phyloP scores from a whole-genome alignment of 2,113 vertebrate genomes.

The Vimba vimba region DNA sequence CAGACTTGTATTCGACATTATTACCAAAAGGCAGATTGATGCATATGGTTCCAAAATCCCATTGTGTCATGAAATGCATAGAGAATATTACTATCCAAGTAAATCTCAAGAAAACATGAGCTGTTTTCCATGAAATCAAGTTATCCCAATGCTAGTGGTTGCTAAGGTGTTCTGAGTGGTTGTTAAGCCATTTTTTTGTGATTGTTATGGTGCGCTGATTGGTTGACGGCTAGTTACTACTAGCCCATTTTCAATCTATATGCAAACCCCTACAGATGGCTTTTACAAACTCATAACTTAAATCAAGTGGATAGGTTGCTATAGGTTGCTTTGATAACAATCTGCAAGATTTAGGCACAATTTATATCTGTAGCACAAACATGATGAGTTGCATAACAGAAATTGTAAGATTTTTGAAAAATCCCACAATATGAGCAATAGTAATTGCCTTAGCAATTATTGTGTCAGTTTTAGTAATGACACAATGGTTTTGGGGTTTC shows the following conservation, averaged over 20 bases:
- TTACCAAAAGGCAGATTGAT: constrained; percentile 14
- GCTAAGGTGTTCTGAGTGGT: background rate
- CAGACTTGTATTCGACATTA: background rate
- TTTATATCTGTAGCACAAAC: no score
- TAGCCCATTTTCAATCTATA: background rate
- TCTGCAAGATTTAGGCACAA: no score
- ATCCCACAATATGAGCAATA: background rate
- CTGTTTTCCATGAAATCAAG: background rate
- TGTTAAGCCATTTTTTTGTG: background rate
- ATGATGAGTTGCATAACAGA: background rate
- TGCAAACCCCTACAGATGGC: background rate
- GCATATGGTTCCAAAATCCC: background rate
- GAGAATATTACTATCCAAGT: background rate
- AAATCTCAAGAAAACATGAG: no score
- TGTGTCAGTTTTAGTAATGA: background rate
- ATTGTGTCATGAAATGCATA: background rate
- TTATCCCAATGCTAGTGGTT: background rate
- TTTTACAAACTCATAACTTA: background rate
- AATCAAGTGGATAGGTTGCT: no score
- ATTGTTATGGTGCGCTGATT: background rate
- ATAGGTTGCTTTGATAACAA: no score
- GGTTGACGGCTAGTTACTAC: background rate
- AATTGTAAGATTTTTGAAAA: background rate
- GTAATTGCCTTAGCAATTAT: background rate
- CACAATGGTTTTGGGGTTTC: background rate